Conservation (phyloP, 1,140 invertebrate genomes). For the Conopomorpha cramerella region DNA sequence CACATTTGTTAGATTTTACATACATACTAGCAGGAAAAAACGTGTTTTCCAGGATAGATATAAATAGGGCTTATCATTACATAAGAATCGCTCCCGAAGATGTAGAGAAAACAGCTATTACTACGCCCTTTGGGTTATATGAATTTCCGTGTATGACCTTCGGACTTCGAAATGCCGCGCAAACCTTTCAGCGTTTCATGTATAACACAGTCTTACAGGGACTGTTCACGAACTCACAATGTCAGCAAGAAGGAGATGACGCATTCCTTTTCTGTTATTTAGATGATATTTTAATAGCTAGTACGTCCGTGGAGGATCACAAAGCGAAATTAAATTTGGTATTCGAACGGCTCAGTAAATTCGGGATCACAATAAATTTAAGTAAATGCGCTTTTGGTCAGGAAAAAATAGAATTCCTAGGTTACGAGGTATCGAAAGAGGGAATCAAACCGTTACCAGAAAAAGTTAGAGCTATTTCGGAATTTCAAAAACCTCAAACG, state of each 20-base stretch:
- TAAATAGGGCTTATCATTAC: conserved; percentile 4
- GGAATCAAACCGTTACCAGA: conserved; percentile 2
- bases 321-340: conserved; percentile 10
- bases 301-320: conserved; percentile 15
- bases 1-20: conserved; percentile 18
- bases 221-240: no score
- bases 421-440: neutral
- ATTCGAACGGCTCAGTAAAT: conserved; percentile 1
- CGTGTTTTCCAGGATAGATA: conserved; percentile 40
- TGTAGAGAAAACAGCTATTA: conserved; percentile 8
- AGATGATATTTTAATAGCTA: conserved; percentile 35
- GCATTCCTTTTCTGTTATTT: conserved; percentile 21
- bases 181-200: no score
- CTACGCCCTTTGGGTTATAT: no score
- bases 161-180: no score
- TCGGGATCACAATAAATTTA: neutral
- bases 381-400: neutral
- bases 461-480: conserved; percentile 10
- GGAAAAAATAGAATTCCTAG: conserved; percentile 1
- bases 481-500: conserved; percentile 10
- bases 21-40: conserved; percentile 27
- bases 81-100: conserved; percentile 1
- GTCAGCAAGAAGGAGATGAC: no score
- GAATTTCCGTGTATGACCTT: conserved; percentile 14
- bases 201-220: neutral